Evolutionary conservation across 2,113 vertebrate species (phyloP).

Genomic region (Halichoerus grypus): DNA sequence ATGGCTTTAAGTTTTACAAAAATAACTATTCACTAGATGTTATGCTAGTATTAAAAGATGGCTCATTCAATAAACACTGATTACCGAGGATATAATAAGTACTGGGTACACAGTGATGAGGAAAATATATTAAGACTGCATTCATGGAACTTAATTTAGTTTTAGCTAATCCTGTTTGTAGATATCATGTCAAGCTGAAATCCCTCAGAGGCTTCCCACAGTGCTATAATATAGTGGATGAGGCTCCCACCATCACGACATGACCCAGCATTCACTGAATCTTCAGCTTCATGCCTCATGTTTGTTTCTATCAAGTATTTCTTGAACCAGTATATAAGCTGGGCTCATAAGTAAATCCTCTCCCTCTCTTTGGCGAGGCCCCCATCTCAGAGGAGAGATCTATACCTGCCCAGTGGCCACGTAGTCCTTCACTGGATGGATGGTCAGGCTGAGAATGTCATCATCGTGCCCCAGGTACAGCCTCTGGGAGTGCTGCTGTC

Average conservation of each 20-base stretch:
- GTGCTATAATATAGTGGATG: too few relatives aligned
- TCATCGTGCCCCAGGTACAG: slow-evolving; percentile 98
- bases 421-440: slow-evolving; percentile 96
- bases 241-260: neutral
- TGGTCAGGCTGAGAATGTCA: slow-evolving; percentile 95
- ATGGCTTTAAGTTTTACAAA: neutral
- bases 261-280: neutral
- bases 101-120: neutral
- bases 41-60: neutral
- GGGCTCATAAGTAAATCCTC: neutral
- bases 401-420: slow-evolving; percentile 96
- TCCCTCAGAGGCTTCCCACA: neutral
- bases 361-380: neutral
- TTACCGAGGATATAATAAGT: neutral
- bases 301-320: slow-evolving; percentile 18
- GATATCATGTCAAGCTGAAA: neutral
- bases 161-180: neutral
- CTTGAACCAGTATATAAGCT: neutral
- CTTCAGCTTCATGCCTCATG: neutral
- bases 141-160: neutral
- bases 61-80: neutral
- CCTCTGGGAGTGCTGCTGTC: slow-evolving; percentile 94
- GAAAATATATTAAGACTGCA: neutral
- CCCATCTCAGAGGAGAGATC: neutral
- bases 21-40: neutral